Evolutionary conservation across 2,113 vertebrate genomes (phyloP), one percentile per base, ranked within the genome.

Genomic region (Guaruba guarouba): DNA sequence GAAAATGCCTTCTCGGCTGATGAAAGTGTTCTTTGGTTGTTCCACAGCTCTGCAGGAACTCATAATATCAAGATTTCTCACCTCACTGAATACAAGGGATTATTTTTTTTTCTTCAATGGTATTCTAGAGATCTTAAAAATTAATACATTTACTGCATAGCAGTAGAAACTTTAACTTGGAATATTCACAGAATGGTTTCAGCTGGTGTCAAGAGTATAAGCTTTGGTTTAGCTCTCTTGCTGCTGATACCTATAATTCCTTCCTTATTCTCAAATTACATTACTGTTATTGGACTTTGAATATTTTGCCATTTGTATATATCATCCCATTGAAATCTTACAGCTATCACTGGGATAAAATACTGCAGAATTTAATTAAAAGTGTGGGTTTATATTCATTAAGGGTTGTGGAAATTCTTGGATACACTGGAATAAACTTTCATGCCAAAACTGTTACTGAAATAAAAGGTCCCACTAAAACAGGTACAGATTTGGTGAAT

Each of bases 61-160:
- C 55, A 64, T 63, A 63, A 70, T 43, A 84, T 74, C 71, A 83
- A 74, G 46, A 82, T 93, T 94, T 92, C 31, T 90, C 82, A 93
- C 73, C 51, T 93, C 31, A 6, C 20, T 73, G 48, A 79, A 92
- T 89, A 69, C 3, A 75, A 75, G 13, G 17, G 11, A 57, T 68
- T 74, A 70, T 81, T 84, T 81, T 25, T 1, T 37, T 59, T 59
- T 59, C 8, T 22, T 37, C 54, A 57, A 0, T 57, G 11, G 5
- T 64, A 49, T 91, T 89, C 39, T 59, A 82, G 37, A 82, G 18
- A 64, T 44, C 37, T 85, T 74, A 78, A 86, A 73, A 95, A 74
- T 41, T 28, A 87, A 79, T 52, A 19, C 29, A 62, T 69, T 51
- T 61, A 52, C 22, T 23, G 23, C 3, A 8, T 74, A 86, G 48